Evolutionary conservation across 2,113 vertebrate species (phyloP), one percentile per base, ranked within the genome.

Genomic region (Alethe diademata): DNA sequence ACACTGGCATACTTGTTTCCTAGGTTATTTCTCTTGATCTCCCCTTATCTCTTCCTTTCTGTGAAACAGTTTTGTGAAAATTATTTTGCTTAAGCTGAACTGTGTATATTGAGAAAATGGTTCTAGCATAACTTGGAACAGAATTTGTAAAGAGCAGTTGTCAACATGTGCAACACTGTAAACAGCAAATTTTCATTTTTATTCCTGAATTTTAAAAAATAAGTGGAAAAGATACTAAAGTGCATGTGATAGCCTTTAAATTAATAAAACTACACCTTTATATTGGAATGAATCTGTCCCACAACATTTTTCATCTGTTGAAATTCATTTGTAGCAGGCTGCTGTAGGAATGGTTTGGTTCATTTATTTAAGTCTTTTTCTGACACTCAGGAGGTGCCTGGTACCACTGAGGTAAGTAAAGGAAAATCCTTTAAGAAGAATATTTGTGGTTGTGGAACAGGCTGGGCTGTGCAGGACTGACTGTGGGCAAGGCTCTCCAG

Each of bases 1-100:
- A 93, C 20, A 0, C 78, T 83, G 78, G 93, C 92, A 93, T 70
- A 43, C 92, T 95, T 95, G 96, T 96, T 96, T 94, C 96, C 96
- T 96, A 91, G 94, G 94, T 96, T 97, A 95, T 97, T 85, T 76
- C 94, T 95, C 85, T 86, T 72, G 36, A 11, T 65, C 75, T 92
- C 64, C 40, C 53, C 47, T 62, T 62, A 51, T 79, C 71, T 94
- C 50, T 94, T 90, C 74, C 78, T 88, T 91, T 90, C 75, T 66
- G 62, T 88, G 74, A 74, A 91, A 79, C 43, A 85, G 85, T 93
- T 83, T 76, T 86, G 93, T 92, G 92, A 79, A 90, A 90, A 90
- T 89, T 82, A 73, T 56, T 91, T 96, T 60, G 78, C 75, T 91
- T 79, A 72, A 78, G 33, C 45, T 79, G 53, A 88, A 83, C n/a